Evolutionary conservation across 2,113 vertebrate species (phyloP), one percentile per base, ranked within the genome.

Genomic region (Epinephelus lanceolatus): DNA sequence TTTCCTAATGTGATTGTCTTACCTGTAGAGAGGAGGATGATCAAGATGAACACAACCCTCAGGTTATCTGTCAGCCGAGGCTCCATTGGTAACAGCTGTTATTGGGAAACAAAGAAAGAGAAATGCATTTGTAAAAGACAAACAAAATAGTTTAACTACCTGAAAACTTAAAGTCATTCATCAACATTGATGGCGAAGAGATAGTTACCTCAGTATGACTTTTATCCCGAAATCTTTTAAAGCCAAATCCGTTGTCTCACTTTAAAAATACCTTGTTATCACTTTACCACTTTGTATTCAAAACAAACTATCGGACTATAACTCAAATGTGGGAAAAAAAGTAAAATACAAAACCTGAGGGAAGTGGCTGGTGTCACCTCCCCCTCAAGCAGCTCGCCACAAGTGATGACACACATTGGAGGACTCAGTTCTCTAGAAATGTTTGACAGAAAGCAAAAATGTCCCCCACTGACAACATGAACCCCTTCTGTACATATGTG

Each of bases 11-110:
- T 61, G 33, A 14, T 37, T 27, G 11, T 27, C 86, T 83, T 79
- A 94, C 94, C 90, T 59, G 53, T 14, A 14, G 83, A 37, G 40
- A 92, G 7, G 23, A 86, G 21, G 67, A 76, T 1, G 57, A 88
- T 27, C 23, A 92, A 21, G 73, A 85, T 13, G 57, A 92, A 19
- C 18, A 11, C 42, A n/a, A 17, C 30, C 74, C 6, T 84, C 78
- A 89, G 52, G 42, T 13, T 21, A 23, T 53, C 40, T 5, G 47
- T 62, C 60, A 57, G 61, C 23, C 12, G 42, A 1, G 2, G 18
- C 51, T 81, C 80, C 88, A 91, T 93, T n/a, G 23, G 6, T 62
- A 21, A 40, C 7, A 63, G 1, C 88, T 80, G 71, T 23, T 6
- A 23, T 8, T 56, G 51, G 65, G 17, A 68, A 59, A 76, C n/a